A percentile compares a stretch with the other conserved stretches of the same genome.
Conservation (phyloP, 2,888 invertebrate species). For the Ornithoptera alexandrae region DNA sequence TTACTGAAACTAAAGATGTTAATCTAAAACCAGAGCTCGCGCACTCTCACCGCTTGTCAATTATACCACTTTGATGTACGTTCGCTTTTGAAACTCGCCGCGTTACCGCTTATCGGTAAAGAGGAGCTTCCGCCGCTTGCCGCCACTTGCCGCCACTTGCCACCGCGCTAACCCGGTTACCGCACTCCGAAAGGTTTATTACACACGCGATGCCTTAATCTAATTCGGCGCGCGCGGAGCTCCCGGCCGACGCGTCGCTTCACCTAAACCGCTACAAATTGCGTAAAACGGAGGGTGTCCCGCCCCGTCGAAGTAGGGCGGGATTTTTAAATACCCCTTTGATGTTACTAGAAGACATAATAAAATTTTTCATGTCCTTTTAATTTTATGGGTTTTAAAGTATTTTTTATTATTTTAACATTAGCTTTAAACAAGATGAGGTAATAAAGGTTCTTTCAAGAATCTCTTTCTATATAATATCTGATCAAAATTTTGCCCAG, state of each 20-base stretch:
- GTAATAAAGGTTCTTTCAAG: too few relatives aligned
- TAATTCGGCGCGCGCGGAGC: conserved; percentile 9
- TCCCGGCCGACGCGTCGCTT: not conserved
- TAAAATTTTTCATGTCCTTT: too few relatives aligned
- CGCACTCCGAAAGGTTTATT: conserved; percentile 29
- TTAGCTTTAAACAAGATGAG: too few relatives aligned
- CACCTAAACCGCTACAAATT: conserved; percentile 18
- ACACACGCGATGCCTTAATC: conserved; percentile 23
- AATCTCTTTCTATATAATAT: too few relatives aligned
- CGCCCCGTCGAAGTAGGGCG: too few relatives aligned
- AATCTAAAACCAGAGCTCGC: not conserved
- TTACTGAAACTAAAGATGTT: not conserved
- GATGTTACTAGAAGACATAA: too few relatives aligned
- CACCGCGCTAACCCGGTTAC: conserved; percentile 19
- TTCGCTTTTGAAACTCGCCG: conserved; percentile 1
- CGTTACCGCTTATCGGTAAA: conserved; percentile 11
- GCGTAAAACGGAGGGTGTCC: not conserved
- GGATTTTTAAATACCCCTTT: too few relatives aligned
- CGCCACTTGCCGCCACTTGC: not conserved
- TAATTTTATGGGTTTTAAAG: too few relatives aligned
- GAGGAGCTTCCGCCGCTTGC: conserved; percentile 24
- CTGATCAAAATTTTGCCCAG: too few relatives aligned
- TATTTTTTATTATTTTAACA: too few relatives aligned
- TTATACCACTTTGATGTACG: conserved; percentile 5
- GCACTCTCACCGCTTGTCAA: not conserved